Evolutionary conservation across 1,140 invertebrate genomes (phyloP).

Genomic region (Aphaenogaster floridana): DNA sequence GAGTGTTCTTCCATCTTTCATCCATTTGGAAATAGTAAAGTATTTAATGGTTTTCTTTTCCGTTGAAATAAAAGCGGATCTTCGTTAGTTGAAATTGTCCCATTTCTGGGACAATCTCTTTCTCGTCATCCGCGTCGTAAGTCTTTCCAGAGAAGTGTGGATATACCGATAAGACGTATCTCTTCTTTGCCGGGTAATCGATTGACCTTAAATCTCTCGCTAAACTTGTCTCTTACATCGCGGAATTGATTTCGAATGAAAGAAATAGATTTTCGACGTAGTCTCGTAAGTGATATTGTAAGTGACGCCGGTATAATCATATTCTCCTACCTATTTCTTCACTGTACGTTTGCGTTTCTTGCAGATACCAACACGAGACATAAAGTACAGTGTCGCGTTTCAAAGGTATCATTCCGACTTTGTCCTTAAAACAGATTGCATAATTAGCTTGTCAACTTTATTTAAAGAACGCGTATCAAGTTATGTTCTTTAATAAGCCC

Average conservation of each 20-base stretch:
- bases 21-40: constrained; percentile 18
- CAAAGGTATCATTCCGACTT: not conserved
- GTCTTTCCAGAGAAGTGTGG: not conserved
- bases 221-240: constrained; percentile 22
- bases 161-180: constrained; percentile 46
- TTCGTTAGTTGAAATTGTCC: constrained; percentile 39
- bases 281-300: not conserved
- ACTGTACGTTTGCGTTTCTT: not conserved
- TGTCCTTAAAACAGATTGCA: not conserved
- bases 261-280: constrained; percentile 34
- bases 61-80: not conserved
- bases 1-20: not conserved
- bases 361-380: not conserved
- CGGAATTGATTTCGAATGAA: constrained; percentile 11
- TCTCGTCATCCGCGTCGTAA: constrained; percentile 18
- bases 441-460: constrained; percentile 1
- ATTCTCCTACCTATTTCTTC: not conserved
- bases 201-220: constrained; percentile 53
- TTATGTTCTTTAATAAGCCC: not conserved
- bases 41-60: constrained; percentile 16
- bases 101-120: constrained; percentile 47
- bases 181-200: constrained; percentile 37
- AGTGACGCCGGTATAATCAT: not conserved
- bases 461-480: not conserved
- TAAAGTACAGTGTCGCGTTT: not conserved